Evolutionary conservation across 2,888 invertebrate genomes (phyloP), one percentile per base, ranked within the genome.

Genomic region (Epinotia demarniana): DNA sequence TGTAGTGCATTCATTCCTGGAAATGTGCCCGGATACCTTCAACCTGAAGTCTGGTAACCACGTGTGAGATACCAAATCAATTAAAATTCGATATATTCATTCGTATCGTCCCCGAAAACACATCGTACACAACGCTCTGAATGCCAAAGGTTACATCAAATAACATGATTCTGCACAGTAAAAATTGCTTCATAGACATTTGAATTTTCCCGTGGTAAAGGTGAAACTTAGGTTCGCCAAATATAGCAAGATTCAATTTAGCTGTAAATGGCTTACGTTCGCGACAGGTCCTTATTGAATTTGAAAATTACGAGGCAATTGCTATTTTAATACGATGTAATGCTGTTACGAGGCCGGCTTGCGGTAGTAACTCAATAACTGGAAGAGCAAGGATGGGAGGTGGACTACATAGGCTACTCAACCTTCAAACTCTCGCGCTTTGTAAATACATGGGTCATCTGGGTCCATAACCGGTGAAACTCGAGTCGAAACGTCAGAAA

Each of bases 231-330:
- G 69, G 46, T 57, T 58, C 33, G 13, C 46, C 73, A 23, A 69
- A 61, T 62, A 62, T 73, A 60, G 60, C 62, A 27, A 19, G 62
- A 69, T 74, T 49, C 43, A 63, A 69, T 74, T 69, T 68, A 9
- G 23, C 16, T 12, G 46, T 74, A 74, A 74, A 69, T 33, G 55
- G 55, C 46, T 74, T 69, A 63, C 63, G 49, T 64, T 46, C 43
- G 55, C 23, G 16, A 39, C 18, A 9, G 27, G 2, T 55, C 33
- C 39, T 69, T 69, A 64, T 74, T 74, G 12, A 39, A 49, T 69
- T 58, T 18, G 43, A 57, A 63, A 73, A 68, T 57, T 19, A 69
- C 13, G 19, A n/a, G 62, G 19, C 33, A 39, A 67, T 67, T 67
- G 57, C 39, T 61, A 55, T 61, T 67, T 73, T 49, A 27, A 72